Percentiles rank a stretch among this genome's conserved stretches.
Evolutionary conservation across 2,113 vertebrate species (phyloP).

Genomic region (Ochotona curzoniae): DNA sequence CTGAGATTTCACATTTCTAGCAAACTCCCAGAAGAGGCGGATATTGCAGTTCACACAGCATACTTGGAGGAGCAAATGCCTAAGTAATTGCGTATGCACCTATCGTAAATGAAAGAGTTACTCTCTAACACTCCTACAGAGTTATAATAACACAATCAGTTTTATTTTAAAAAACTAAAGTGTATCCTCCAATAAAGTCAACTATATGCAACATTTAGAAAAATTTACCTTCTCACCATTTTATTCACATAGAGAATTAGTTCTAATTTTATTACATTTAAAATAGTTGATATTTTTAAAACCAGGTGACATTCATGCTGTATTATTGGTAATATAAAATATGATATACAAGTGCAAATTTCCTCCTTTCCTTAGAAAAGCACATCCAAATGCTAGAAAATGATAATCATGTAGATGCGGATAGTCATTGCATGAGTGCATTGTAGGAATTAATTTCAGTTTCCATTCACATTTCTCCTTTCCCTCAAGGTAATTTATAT

Average conservation of each 20-base stretch:
- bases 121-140: background rate
- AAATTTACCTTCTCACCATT: background rate
- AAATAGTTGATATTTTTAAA: background rate
- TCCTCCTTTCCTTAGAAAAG: background rate
- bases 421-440: background rate
- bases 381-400: background rate
- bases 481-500: conserved; percentile 42
- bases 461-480: conserved; percentile 56
- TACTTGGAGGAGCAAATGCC: background rate
- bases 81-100: background rate
- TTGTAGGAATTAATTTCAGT: conserved; percentile 50
- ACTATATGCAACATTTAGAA: background rate
- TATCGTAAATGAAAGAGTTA: background rate
- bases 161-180: background rate
- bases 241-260: background rate
- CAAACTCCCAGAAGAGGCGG: background rate
- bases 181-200: background rate
- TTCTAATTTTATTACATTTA: conserved; percentile 7
- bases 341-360: background rate
- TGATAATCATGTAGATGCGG: background rate
- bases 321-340: conserved; percentile 32
- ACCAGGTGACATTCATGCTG: background rate
- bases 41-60: fast-evolving
- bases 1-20: background rate
- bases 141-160: background rate